A percentile compares a stretch with the other conserved stretches of the same genome.
Conservation (phyloP, 2,888 invertebrate genomes). For the Leptopilina drosophilae region DNA sequence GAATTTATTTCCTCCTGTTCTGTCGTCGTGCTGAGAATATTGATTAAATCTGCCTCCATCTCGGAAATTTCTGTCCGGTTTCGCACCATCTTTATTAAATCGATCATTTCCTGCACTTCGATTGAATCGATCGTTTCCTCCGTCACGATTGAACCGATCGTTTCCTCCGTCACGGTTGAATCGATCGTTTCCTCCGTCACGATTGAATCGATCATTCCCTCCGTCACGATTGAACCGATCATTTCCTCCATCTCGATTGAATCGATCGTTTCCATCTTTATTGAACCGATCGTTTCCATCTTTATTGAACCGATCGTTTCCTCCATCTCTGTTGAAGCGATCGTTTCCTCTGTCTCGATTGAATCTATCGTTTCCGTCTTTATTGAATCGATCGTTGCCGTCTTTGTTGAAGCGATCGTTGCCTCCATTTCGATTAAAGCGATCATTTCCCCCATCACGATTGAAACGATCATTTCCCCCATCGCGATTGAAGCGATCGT, state of each 20-base stretch:
- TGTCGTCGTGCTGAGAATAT: constrained; percentile 44
- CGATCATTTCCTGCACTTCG: constrained; percentile 48
- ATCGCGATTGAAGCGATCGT: neutral
- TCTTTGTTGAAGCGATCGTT: constrained; percentile 35
- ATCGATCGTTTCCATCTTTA: constrained; percentile 50
- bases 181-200: constrained; percentile 40
- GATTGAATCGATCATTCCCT: constrained; percentile 42
- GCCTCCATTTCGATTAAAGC: constrained; percentile 47
- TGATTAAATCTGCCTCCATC: constrained; percentile 47
- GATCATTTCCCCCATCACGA: constrained; percentile 42
- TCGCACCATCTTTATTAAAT: constrained; percentile 54
- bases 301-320: constrained; percentile 53
- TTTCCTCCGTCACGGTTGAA: constrained; percentile 44
- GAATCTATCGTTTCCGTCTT: constrained; percentile 50
- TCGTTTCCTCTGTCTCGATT: constrained; percentile 50
- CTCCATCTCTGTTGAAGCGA: constrained; percentile 41
- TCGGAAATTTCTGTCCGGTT: constrained; percentile 60
- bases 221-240: constrained; percentile 47
- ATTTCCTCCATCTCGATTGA: constrained; percentile 43
- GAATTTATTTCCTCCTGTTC: constrained; percentile 49
- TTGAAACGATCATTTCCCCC: constrained; percentile 38
- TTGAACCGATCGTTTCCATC: constrained; percentile 60
- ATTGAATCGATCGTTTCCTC: constrained; percentile 47
- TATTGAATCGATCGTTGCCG: constrained; percentile 51
- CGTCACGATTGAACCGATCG: constrained; percentile 44